Conservation (phyloP, 2,797 vertebrate species). For the Nyctibius grandis region DNA sequence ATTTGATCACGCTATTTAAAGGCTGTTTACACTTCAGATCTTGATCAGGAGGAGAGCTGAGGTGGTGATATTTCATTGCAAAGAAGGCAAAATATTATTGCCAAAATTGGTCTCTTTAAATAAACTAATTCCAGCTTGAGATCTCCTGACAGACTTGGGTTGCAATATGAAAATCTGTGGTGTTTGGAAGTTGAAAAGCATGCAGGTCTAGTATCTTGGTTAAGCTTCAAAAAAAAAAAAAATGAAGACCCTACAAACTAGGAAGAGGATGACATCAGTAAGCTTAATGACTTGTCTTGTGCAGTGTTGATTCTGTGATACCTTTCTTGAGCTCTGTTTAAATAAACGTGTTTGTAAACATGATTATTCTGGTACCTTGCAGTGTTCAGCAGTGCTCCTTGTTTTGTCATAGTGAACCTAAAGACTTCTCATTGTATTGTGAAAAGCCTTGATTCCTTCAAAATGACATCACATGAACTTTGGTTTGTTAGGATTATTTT, state of each 20-base stretch:
- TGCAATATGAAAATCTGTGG: not conserved
- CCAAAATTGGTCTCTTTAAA: not conserved
- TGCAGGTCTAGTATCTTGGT: not conserved
- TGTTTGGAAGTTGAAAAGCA: not conserved
- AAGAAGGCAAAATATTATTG: not conserved
- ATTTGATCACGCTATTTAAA: not conserved
- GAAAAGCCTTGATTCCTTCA: not conserved
- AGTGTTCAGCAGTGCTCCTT: not conserved
- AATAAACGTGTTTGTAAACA: not conserved
- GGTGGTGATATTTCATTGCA: not conserved
- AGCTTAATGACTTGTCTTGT: not conserved
- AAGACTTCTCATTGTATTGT: not conserved
- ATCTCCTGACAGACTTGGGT: not conserved
- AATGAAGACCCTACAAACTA: not conserved
- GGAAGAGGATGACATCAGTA: not conserved
- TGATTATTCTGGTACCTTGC: not conserved
- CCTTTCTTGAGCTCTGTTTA: not conserved
- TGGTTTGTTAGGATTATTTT: not conserved
- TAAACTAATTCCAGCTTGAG: not conserved
- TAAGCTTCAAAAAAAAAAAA: not conserved
- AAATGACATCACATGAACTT: accelerated
- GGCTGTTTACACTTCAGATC: not conserved
- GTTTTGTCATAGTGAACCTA: not conserved
- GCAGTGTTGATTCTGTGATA: not conserved
- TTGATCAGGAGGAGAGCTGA: not conserved